These are phyloP conservation scores for Atherinosoma microstoma DNA, from an alignment of 2,797 vertebrate genomes.

Conservation along the genomic window DNA sequence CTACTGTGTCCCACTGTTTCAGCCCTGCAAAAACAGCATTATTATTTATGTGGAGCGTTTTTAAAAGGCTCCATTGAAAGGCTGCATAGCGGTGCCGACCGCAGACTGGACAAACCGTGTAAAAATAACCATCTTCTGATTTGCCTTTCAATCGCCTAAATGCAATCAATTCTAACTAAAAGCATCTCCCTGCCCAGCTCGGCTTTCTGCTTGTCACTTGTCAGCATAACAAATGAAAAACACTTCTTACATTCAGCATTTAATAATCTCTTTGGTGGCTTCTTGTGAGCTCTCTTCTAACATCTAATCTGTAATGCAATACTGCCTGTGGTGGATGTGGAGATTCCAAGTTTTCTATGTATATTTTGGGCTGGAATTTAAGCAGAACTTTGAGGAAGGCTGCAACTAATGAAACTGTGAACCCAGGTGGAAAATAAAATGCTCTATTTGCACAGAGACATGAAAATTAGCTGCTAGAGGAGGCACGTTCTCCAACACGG, in stretches of 20 bases:
- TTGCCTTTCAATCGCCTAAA: constrained; percentile 50
- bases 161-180: constrained; percentile 46
- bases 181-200: constrained; percentile 30
- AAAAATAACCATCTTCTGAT: constrained; percentile 18
- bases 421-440: constrained; percentile 32
- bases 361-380: constrained; percentile 27
- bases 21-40: constrained; percentile 53
- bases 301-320: not conserved
- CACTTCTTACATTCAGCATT: constrained; percentile 5
- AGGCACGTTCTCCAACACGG: constrained; percentile 5
- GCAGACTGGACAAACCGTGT: constrained; percentile 22
- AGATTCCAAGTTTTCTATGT: constrained; percentile 10
- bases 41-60: constrained; percentile 61
- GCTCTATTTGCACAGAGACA: constrained; percentile 13
- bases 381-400: constrained; percentile 12
- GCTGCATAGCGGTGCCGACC: not conserved
- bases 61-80: constrained; percentile 25
- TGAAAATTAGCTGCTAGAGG: constrained; percentile 26
- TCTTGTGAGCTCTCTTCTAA: constrained; percentile 6
- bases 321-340: not conserved
- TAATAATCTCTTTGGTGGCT: constrained; percentile 9
- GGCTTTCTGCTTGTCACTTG: constrained; percentile 4
- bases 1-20: constrained; percentile 56
- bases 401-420: constrained; percentile 26
- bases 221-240: constrained; percentile 5